A percentile compares a stretch with the other conserved stretches of the same genome.
phyloP scores from a whole-genome alignment of 2,113 vertebrate genomes.

The Callocephalon fimbriatum region DNA sequence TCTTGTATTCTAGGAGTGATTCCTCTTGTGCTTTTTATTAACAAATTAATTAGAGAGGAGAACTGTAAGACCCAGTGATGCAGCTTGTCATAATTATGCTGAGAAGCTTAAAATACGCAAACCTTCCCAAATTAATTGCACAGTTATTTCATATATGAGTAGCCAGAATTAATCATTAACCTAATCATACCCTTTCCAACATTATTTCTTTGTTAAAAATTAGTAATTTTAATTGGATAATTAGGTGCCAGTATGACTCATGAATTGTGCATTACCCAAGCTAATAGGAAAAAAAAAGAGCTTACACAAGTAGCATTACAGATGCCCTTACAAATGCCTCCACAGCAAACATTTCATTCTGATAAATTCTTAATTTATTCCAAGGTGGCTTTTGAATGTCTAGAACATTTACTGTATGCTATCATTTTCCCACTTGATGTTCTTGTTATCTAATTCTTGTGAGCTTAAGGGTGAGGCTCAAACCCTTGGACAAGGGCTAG shows the following conservation, averaged over 20 bases:
- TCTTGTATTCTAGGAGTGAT: neutral
- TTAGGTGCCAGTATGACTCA: neutral
- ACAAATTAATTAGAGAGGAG: slow-evolving; percentile 1
- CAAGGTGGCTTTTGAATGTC: neutral
- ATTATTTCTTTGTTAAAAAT: slow-evolving; percentile 23
- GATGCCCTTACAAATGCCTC: neutral
- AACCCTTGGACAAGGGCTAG: neutral
- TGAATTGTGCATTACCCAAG: slow-evolving; percentile 7
- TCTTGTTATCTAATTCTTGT: neutral
- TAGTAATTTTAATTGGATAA: slow-evolving; percentile 39
- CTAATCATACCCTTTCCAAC: neutral
- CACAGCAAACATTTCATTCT: neutral
- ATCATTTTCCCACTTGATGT: neutral
- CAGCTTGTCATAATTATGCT: neutral
- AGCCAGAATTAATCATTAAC: slow-evolving; percentile 44
- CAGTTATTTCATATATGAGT: neutral
- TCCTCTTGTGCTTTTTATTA: neutral
- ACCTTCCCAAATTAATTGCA: slow-evolving; percentile 20
- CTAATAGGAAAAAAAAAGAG: neutral
- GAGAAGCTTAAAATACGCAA: neutral
- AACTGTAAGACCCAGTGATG: neutral
- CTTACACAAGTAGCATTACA: neutral
- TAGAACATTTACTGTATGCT: neutral
- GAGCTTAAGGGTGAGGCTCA: neutral
- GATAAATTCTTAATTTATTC: neutral